Evolutionary conservation across 2,888 invertebrate species (phyloP).

Genomic region (Sinotaia quadrata): DNA sequence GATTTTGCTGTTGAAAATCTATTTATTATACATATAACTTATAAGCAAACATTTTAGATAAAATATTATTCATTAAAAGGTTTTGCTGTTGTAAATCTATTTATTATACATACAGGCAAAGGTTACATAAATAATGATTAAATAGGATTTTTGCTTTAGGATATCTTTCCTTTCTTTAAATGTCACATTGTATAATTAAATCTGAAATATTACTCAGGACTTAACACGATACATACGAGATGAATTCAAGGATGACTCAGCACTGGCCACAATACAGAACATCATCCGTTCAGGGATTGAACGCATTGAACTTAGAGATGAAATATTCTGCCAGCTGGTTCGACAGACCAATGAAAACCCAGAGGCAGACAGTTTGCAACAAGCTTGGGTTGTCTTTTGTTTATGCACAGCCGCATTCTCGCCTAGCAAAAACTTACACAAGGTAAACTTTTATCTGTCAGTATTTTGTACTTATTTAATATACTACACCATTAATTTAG

Average conservation of each 20-base stretch:
- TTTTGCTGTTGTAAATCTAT: not conserved
- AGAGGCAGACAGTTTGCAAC: slow-evolving; percentile 84
- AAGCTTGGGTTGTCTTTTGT: slow-evolving; percentile 90
- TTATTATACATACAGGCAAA: not conserved
- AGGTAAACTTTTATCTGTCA: slow-evolving; percentile 73
- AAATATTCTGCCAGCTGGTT: slow-evolving; percentile 79
- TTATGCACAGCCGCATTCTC: slow-evolving; percentile 93
- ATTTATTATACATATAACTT: no score
- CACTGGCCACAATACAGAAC: slow-evolving; percentile 52
- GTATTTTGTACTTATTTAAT: no score
- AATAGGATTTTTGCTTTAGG: no score
- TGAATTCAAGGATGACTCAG: slow-evolving; percentile 82
- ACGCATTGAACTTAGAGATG: slow-evolving; percentile 91
- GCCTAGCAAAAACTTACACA: slow-evolving; percentile 86
- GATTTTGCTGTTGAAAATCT: no score
- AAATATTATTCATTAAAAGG: not conserved
- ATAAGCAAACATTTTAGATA: no score
- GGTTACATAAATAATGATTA: not conserved
- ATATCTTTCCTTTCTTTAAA: no score
- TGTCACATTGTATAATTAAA: no score
- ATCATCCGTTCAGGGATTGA: slow-evolving; percentile 81
- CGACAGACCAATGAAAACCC: slow-evolving; percentile 84
- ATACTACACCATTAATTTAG: no score
- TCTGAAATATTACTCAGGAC: no score
- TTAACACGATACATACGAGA: slow-evolving; percentile 91